Conservation (phyloP, 2,797 vertebrate genomes). For the Notolepis coatsorum region DNA sequence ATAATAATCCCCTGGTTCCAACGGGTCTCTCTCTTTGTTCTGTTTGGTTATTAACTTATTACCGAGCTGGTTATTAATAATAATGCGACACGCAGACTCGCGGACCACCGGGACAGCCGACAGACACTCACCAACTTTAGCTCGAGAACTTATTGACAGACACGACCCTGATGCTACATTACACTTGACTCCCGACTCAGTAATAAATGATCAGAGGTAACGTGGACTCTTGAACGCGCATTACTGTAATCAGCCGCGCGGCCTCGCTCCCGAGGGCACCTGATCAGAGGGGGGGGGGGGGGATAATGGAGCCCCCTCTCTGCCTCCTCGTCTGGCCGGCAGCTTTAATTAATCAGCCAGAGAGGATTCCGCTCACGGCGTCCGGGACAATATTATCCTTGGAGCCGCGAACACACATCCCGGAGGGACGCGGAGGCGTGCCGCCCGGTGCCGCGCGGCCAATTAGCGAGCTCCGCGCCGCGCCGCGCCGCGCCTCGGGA, state of each 20-base stretch:
- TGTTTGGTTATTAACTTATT: too few species aligned
- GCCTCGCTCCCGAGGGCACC: too few species aligned
- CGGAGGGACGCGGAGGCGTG: conserved; percentile 79
- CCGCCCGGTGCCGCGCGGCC: conserved; percentile 81
- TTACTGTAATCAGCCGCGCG: conserved; percentile 94
- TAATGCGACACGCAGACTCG: too few species aligned
- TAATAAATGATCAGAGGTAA: conserved; percentile 97
- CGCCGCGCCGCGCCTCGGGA: conserved; percentile 67
- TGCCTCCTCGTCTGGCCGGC: conserved; percentile 67
- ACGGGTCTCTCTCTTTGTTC: too few species aligned
- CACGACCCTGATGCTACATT: conserved; percentile 86
- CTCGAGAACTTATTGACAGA: conserved; percentile 73
- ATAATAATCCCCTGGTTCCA: too few species aligned
- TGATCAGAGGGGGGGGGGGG: conserved; percentile 81
- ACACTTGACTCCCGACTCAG: conserved; percentile 91
- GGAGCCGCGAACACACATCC: conserved; percentile 73
- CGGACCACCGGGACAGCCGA: too few species aligned
- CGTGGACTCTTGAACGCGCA: conserved; percentile 92
- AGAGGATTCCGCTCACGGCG: conserved; percentile 90
- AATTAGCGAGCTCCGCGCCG: conserved; percentile 76
- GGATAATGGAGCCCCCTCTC: conserved; percentile 94
- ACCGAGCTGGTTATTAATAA: too few species aligned
- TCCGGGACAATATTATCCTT: conserved; percentile 88
- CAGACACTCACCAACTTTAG: conserved; percentile 75
- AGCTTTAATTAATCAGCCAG: conserved; percentile 88